These are phyloP conservation scores for Mimachlamys varia DNA, from an alignment of 2,888 invertebrate genomes.

Conservation along the genomic window DNA sequence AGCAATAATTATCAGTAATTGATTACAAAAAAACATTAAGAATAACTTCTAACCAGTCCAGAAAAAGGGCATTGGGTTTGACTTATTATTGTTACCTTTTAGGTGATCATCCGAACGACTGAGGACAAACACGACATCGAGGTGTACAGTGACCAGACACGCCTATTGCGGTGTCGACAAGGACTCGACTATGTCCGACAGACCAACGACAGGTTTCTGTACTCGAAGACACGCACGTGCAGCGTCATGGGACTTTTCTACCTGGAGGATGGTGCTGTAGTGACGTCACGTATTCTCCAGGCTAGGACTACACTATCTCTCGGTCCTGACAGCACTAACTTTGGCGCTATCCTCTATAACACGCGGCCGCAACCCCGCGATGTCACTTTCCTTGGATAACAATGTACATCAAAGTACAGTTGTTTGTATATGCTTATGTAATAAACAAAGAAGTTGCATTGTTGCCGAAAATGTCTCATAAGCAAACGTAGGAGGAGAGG, in stretches of 20 bases:
- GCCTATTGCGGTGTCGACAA: slow-evolving; percentile 47
- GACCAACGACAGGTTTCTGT: not conserved
- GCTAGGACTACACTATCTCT: slow-evolving; percentile 42
- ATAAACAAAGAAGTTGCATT: too few relatives aligned
- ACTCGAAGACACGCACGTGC: slow-evolving; percentile 49
- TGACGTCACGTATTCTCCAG: slow-evolving; percentile 41
- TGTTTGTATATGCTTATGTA: too few relatives aligned
- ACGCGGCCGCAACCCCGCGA: not conserved
- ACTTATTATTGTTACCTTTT: too few relatives aligned
- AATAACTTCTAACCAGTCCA: too few relatives aligned
- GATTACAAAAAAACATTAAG: too few relatives aligned
- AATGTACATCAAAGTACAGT: not conserved
- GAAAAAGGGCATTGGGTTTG: too few relatives aligned
- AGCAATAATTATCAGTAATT: too few relatives aligned
- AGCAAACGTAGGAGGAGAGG: too few relatives aligned
- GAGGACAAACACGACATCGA: slow-evolving; percentile 47
- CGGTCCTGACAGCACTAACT: slow-evolving; percentile 49
- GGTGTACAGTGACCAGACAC: slow-evolving; percentile 42
- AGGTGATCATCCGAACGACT: slow-evolving; percentile 47
- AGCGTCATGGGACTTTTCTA: slow-evolving; percentile 48
- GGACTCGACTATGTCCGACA: slow-evolving; percentile 44
- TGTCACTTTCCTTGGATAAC: not conserved
- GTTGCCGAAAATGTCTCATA: too few relatives aligned
- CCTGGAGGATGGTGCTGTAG: slow-evolving; percentile 36
- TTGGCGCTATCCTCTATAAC: slow-evolving; percentile 40